phyloP scores from a whole-genome alignment of 2,797 vertebrate species.

The Spheniscus humboldti region DNA sequence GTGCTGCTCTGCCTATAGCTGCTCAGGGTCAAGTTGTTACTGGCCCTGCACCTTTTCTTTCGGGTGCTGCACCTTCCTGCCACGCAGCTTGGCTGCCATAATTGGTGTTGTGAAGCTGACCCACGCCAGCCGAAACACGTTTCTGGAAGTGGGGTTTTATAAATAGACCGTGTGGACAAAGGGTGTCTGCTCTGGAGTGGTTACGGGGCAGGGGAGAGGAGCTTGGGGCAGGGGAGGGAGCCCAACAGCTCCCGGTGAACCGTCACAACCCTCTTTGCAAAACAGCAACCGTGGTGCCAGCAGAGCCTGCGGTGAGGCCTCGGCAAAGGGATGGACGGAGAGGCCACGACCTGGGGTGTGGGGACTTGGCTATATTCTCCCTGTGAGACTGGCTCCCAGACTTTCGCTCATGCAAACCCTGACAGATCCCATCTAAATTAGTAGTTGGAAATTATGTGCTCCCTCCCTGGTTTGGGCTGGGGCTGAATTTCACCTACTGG shows the following conservation, averaged over 20 bases:
- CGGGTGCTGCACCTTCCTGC: constrained; percentile 17
- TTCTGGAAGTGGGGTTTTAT: constrained; percentile 35
- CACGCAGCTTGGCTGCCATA: neutral
- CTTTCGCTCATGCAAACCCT: neutral
- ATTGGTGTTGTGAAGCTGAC: constrained; percentile 3
- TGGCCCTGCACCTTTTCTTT: constrained; percentile 18
- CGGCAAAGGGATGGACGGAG: neutral
- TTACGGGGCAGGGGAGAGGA: neutral
- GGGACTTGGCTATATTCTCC: neutral
- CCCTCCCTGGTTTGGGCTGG: neutral
- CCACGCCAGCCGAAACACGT: neutral
- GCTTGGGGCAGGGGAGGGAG: neutral
- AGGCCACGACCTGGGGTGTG: neutral
- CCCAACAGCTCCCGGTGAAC: neutral
- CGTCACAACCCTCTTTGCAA: neutral
- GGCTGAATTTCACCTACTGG: neutral
- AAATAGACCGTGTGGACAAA: neutral
- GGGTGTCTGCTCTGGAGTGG: neutral
- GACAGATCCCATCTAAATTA: neutral
- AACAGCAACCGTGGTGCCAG: neutral
- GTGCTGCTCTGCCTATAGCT: neutral
- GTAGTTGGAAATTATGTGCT: neutral
- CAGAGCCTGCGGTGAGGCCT: neutral
- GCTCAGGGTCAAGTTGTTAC: constrained; percentile 9
- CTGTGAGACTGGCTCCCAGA: constrained; percentile 6